Evolutionary conservation across 2,797 vertebrate genomes (phyloP).

Genomic region (Cichlasoma orientale): DNA sequence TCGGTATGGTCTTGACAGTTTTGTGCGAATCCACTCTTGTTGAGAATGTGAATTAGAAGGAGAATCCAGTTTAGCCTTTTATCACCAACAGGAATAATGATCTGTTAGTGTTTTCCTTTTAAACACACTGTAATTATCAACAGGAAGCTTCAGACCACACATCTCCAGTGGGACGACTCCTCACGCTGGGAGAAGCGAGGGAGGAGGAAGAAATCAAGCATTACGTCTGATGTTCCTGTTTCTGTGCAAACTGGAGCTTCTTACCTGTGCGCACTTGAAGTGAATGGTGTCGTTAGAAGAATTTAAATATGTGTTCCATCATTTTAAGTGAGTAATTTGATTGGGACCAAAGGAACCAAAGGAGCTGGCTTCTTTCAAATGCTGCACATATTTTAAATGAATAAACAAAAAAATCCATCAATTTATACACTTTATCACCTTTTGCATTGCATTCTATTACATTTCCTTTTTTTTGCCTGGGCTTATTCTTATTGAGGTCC

Average conservation of each 20-base stretch:
- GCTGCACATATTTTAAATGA: not conserved
- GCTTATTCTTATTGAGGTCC: no score
- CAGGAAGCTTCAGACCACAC: constrained; percentile 67
- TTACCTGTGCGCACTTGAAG: constrained; percentile 14
- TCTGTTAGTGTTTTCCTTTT: constrained; percentile 36
- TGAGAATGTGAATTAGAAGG: not conserved
- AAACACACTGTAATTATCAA: constrained; percentile 69
- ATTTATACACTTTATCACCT: not conserved
- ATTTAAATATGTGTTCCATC: not conserved
- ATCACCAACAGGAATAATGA: constrained; percentile 17
- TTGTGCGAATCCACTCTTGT: not conserved
- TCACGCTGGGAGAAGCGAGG: constrained; percentile 33
- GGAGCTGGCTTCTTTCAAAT: constrained; percentile 1
- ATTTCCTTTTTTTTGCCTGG: not conserved
- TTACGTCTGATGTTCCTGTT: constrained; percentile 49
- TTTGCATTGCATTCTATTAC: not conserved
- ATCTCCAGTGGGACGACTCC: constrained; percentile 51
- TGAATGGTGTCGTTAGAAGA: not conserved
- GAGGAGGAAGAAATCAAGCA: constrained; percentile 23
- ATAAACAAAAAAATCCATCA: not conserved
- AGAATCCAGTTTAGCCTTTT: constrained; percentile 12
- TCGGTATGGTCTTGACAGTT: not conserved
- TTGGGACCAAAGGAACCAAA: not conserved
- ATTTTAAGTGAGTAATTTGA: constrained; percentile 5
- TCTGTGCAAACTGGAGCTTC: constrained; percentile 1